Evolutionary conservation across 2,113 vertebrate species (phyloP), one percentile per base, ranked within the genome.

Genomic region (Thalassoma bifasciatum): DNA sequence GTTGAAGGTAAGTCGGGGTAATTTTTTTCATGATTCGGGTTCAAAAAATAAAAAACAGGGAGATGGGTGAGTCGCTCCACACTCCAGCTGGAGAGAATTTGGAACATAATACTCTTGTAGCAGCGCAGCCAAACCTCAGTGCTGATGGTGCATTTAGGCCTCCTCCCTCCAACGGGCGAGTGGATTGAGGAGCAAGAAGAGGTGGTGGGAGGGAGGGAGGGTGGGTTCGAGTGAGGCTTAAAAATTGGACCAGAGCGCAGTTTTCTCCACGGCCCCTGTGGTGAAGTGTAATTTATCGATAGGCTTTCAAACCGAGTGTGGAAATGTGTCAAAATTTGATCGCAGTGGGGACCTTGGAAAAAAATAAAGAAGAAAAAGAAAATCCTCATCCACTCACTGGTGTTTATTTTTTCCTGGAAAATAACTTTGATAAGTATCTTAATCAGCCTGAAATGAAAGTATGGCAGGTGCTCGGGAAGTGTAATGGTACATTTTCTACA

Each of bases 11-110:
- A 70, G 22, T 44, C 3, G 17, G 30, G 46, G 10, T 70, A 21
- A 56, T 57, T 47, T 75, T 54, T 54, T 84, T 57, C 77, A 47
- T 75, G 40, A 67, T 66, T 78, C 72, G 37, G 75, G 81, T 83
- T 79, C 72, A 81, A 86, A 86, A 76, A 30, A 4, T 4, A 30
- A 30, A 30, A 30, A 3, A 30, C n/a, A 71, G 59, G 26, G 65
- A 82, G 76, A 85, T 52, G 68, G 81, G 81, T 26, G 21, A 87
- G 57, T 66, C 64, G 73, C 72, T 81, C 80, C 37, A 66, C 71
- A 64, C 75, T 89, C 88, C 89, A 92, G 88, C 90, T 93, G 90
- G 82, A 90, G 81, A 86, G 86, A 89, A 91, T 93, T 92, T 92
- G 88, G 83, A 93, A 93, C 85, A 88, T 83, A 91, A 94, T 90